These are phyloP conservation scores for Antheraea mylitta DNA, from an alignment of 1,140 invertebrate genomes.

Conservation along the genomic window DNA sequence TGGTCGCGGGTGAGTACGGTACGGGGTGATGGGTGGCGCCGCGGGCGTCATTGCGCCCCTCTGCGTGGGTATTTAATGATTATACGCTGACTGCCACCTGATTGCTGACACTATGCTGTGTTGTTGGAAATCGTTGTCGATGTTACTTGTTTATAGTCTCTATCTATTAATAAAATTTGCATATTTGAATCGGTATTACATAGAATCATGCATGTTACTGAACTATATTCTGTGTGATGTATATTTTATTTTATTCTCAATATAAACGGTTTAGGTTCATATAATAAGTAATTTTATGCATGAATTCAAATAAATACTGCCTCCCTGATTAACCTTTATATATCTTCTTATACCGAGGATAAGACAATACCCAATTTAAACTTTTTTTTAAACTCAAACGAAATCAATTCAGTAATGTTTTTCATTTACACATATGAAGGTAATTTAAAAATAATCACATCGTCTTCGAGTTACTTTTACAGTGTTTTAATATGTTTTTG, in stretches of 20 bases:
- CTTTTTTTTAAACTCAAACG: too few species aligned
- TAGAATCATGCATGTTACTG: background rate
- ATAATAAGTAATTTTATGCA: too few species aligned
- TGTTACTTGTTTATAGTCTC: background rate
- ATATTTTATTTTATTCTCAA: background rate
- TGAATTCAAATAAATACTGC: too few species aligned
- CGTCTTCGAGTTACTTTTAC: too few species aligned
- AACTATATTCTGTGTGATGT: background rate
- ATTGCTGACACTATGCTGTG: conserved; percentile 57
- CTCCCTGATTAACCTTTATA: too few species aligned
- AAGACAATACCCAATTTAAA: too few species aligned
- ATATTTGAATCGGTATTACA: background rate
- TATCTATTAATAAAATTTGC: background rate
- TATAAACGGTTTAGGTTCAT: background rate
- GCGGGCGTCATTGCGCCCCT: conserved; percentile 67
- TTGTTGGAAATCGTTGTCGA: conserved; percentile 47
- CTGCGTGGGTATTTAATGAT: conserved; percentile 77
- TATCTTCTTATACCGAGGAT: too few species aligned
- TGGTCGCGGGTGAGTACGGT: conserved; percentile 51
- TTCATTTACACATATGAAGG: too few species aligned
- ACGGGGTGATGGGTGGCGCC: conserved; percentile 45
- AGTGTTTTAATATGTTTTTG: too few species aligned
- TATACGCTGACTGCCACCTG: conserved; percentile 78
- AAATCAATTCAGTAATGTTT: too few species aligned
- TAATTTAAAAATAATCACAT: too few species aligned